Percentiles rank a stretch among this genome's conserved stretches.
These are phyloP conservation scores for Pterocles gutturalis DNA, from an alignment of 2,113 vertebrate species.

Conservation along the genomic window DNA sequence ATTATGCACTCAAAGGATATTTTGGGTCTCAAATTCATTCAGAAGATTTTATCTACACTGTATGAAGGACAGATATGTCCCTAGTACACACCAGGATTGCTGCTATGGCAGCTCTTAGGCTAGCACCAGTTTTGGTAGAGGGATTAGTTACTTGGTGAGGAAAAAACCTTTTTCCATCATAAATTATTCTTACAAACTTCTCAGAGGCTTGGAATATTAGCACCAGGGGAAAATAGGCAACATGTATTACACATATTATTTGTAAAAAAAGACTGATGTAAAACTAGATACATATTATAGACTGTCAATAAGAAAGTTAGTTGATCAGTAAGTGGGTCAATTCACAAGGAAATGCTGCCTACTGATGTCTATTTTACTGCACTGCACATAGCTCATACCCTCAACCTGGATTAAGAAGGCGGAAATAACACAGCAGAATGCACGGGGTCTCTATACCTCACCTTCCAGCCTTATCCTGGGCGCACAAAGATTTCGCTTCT, in stretches of 20 bases:
- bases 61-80: background rate
- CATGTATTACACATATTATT: background rate
- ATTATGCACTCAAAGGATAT: background rate
- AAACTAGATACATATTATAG: background rate
- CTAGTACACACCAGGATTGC: background rate
- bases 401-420: background rate
- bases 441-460: background rate
- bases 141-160: background rate
- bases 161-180: background rate
- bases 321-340: background rate
- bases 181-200: background rate
- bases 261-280: background rate
- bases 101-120: background rate
- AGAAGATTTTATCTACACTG: background rate
- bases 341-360: slow-evolving; percentile 43
- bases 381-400: background rate
- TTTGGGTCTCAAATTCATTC: background rate
- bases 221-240: background rate
- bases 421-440: background rate
- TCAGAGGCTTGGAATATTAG: background rate
- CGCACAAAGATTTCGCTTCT: background rate
- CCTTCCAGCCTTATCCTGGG: background rate
- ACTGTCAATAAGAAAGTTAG: background rate
- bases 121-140: background rate
- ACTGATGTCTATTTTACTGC: slow-evolving; percentile 5